Evolutionary conservation across 2,888 invertebrate genomes (phyloP).

Genomic region (Apodemia mormo): DNA sequence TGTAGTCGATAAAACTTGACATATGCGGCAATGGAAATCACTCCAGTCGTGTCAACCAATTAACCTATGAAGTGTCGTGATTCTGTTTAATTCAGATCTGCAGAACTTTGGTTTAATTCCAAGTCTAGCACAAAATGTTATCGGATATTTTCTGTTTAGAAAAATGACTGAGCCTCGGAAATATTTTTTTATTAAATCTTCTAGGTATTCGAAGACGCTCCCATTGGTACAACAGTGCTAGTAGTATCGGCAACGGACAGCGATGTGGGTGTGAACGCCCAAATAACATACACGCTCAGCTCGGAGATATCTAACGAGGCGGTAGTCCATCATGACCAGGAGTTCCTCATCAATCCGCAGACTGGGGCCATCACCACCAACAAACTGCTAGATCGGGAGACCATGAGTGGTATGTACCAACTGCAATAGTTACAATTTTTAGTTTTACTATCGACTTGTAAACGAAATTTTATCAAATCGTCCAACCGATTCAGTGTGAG

Average conservation of each 20-base stretch:
- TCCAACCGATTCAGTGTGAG: too few relatives aligned
- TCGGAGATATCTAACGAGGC: slow-evolving; percentile 83
- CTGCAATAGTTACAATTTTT: neutral
- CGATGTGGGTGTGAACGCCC: slow-evolving; percentile 97
- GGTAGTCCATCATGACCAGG: slow-evolving; percentile 83
- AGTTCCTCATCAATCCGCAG: slow-evolving; percentile 94
- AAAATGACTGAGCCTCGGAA: too few relatives aligned
- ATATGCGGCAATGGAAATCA: too few relatives aligned
- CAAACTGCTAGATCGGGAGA: slow-evolving; percentile 92
- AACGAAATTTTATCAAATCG: too few relatives aligned
- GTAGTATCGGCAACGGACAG: slow-evolving; percentile 96
- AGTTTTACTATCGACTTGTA: too few relatives aligned
- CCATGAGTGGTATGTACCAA: slow-evolving; percentile 76
- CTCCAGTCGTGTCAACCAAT: too few relatives aligned
- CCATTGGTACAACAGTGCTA: slow-evolving; percentile 94
- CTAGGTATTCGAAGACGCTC: slow-evolving; percentile 94
- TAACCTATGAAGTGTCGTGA: too few relatives aligned
- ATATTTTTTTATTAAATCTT: neutral
- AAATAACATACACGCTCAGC: slow-evolving; percentile 89
- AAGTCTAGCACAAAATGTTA: too few relatives aligned
- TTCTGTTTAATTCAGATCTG: too few relatives aligned
- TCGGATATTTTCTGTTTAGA: too few relatives aligned
- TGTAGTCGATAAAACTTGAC: too few relatives aligned
- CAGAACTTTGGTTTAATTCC: too few relatives aligned
- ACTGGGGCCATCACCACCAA: slow-evolving; percentile 97